These are phyloP conservation scores for Notothenia rossii DNA, from an alignment of 2,113 vertebrate species.

Conservation along the genomic window DNA sequence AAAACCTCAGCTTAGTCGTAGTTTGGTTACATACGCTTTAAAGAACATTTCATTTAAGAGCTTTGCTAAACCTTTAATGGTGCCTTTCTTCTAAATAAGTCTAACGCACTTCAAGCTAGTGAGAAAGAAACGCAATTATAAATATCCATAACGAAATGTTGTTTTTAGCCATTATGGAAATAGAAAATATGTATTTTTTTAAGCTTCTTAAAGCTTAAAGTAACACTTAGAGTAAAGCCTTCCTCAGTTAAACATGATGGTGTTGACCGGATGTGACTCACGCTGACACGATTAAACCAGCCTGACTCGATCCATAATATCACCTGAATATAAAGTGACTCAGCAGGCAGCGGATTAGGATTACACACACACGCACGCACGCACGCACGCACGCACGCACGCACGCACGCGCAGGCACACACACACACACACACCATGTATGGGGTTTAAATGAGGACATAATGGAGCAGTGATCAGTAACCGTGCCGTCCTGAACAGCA, in stretches of 20 bases:
- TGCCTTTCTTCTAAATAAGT: too few species aligned
- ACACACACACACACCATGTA: slow-evolving; percentile 23
- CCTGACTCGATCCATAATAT: slow-evolving; percentile 20
- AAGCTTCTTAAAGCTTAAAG: not conserved
- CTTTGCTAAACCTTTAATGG: too few species aligned
- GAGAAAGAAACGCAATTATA: too few species aligned
- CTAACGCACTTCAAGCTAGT: too few species aligned
- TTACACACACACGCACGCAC: not conserved
- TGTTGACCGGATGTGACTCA: slow-evolving; percentile 31
- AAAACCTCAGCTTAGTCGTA: too few species aligned
- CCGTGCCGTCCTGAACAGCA: not conserved
- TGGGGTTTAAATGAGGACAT: slow-evolving; percentile 45
- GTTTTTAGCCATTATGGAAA: too few species aligned
- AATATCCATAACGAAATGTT: too few species aligned
- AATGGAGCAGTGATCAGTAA: slow-evolving; percentile 8
- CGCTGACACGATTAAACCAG: too few species aligned
- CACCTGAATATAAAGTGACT: slow-evolving; percentile 30
- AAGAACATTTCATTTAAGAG: too few species aligned
- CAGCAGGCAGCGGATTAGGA: slow-evolving; percentile 34
- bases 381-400: not conserved
- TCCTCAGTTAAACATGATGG: not conserved
- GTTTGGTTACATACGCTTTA: too few species aligned
- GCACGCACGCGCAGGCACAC: not conserved
- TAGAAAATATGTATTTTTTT: too few species aligned
- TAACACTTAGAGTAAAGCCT: not conserved